Base-by-base conservation (phyloP, 2,113 vertebrate genomes). In the Lampris incognitus region DNA sequence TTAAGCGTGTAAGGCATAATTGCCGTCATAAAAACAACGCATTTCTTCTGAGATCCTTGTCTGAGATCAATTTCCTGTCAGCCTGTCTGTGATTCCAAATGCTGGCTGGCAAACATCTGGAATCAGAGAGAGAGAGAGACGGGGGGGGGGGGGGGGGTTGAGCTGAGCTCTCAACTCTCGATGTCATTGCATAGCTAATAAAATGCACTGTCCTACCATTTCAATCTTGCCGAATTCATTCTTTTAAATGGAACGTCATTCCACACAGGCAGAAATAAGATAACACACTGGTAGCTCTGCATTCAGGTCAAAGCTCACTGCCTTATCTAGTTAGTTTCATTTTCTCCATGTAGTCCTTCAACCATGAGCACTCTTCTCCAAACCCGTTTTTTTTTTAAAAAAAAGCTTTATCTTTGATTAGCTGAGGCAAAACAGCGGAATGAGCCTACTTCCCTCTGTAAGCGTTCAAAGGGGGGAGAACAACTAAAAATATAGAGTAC, bases 391-490 rank as follows among this genome's bases (percentile, higher is more conserved):
- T 49, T 67, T 40, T 46, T 24, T n/a, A n/a, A 24, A 69, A 61
- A 64, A 37, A 36, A 6, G 42, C 6, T 51, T 40, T 54, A 56
- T 65, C 40, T 63, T 36, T 56, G 51, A 62, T 75, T 66, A 82
- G 46, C 38, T 24, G 24, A 69, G 66, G 74, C 44, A 65, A 65
- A 24, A 24, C 24, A 24, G 10, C 37, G 79, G 69, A 82, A 79
- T 60, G 40, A n/a, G 42, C 38, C 71, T 38, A 63, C 66, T 72
- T 66, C 6, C 9, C 58, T 71, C 7, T 55, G 11, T 55, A 55
- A 13, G n/a, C 11, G 73, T 81, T 63, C 44, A 67, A n/a, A 40
- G 39, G 46, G 4, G 38, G 6, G 63, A 74, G 51, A 54, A 11
- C 38, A 72, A 72, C 66, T 3, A 54, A 52, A 66, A 59, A 61